Evolutionary conservation across 2,797 vertebrate genomes (phyloP).

Genomic region (Potorous gilbertii): DNA sequence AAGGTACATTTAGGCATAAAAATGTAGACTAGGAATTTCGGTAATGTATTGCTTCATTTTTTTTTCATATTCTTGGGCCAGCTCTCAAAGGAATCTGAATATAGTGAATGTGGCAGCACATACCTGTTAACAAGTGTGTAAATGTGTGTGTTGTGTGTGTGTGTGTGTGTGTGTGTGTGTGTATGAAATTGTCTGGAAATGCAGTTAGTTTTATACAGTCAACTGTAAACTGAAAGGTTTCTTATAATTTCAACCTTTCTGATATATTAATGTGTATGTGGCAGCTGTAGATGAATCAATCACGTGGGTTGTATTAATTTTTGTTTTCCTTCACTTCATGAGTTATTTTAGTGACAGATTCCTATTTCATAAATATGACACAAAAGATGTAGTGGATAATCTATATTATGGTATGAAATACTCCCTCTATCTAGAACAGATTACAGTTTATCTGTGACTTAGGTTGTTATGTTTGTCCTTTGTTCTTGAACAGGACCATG

Average conservation of each 20-base stretch:
- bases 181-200: neutral
- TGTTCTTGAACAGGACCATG: too few relatives aligned
- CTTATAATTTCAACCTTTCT: neutral
- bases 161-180: too few relatives aligned
- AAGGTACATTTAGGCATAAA: neutral
- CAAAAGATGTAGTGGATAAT: neutral
- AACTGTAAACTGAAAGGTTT: neutral
- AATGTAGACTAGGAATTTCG: neutral
- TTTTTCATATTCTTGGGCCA: neutral
- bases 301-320: neutral
- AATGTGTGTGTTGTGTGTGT: too few relatives aligned
- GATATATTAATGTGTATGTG: neutral
- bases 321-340: neutral
- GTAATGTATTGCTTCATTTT: neutral
- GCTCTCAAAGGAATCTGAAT: neutral
- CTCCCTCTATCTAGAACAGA: neutral
- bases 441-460: neutral
- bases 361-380: accelerated
- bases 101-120: neutral
- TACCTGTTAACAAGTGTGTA: neutral
- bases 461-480: too few relatives aligned
- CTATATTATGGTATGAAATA: neutral
- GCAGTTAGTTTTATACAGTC: neutral
- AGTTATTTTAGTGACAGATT: neutral
- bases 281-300: neutral